Conservation (phyloP, 2,113 vertebrate species). For the Gavialis gangeticus region DNA sequence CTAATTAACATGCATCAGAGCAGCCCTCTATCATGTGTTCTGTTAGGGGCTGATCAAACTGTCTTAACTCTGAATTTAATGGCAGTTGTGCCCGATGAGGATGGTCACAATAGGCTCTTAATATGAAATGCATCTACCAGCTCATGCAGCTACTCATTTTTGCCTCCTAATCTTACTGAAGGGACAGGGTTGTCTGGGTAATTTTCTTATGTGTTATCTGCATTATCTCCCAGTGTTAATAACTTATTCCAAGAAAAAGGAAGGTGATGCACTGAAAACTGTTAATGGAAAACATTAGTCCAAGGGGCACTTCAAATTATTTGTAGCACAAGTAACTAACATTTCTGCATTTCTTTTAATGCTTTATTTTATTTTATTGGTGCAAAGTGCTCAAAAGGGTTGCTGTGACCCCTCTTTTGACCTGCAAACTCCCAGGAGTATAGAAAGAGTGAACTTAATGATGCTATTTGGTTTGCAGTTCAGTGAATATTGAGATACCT, state of each 20-base stretch:
- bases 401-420: background rate
- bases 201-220: background rate
- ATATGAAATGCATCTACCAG: background rate
- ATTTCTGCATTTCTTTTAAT: background rate
- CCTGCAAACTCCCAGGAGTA: background rate
- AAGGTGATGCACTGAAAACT: background rate
- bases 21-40: too few species aligned
- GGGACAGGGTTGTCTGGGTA: background rate
- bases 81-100: background rate
- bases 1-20: too few species aligned
- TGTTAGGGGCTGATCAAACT: background rate
- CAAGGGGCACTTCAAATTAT: background rate
- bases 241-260: background rate
- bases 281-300: background rate
- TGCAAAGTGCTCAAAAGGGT: background rate
- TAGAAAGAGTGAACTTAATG: conserved; percentile 23
- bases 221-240: background rate
- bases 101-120: background rate
- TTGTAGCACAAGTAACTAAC: conserved; percentile 2
- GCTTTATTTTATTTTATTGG: background rate
- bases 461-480: conserved; percentile 10
- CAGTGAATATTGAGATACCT: background rate
- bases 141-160: background rate
- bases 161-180: background rate
- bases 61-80: background rate